Evolutionary conservation across 2,797 vertebrate species (phyloP).

Genomic region (Oreochromis grahami): DNA sequence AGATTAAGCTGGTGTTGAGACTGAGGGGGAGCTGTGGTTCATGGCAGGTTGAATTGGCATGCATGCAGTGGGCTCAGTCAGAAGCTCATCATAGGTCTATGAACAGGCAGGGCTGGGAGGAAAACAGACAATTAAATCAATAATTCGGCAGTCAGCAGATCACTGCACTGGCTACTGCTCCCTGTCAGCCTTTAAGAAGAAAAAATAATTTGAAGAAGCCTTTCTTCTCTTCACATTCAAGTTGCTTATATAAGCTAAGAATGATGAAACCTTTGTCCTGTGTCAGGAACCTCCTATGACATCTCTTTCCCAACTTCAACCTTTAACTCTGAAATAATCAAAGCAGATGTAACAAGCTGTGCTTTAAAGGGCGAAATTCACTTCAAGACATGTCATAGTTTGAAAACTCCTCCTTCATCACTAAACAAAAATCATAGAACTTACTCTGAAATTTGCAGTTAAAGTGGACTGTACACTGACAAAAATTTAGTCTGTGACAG

Average conservation of each 20-base stretch:
- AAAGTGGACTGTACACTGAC: neutral
- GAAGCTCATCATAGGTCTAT: slow-evolving; percentile 33
- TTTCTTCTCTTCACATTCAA: slow-evolving; percentile 7
- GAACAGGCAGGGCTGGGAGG: slow-evolving; percentile 40
- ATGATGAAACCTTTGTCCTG: neutral
- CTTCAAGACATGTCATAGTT: neutral
- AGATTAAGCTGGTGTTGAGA: slow-evolving; percentile 51
- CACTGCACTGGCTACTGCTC: slow-evolving; percentile 11
- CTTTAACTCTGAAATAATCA: neutral
- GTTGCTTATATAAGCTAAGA: slow-evolving; percentile 11
- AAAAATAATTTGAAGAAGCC: neutral
- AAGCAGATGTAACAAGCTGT: neutral
- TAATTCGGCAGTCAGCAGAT: slow-evolving; percentile 65
- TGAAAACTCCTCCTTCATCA: neutral
- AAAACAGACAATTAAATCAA: slow-evolving; percentile 70
- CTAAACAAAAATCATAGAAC: neutral
- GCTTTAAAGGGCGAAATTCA: neutral
- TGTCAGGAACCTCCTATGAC: neutral
- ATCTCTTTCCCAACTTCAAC: neutral
- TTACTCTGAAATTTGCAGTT: neutral
- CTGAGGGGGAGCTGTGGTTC: slow-evolving; percentile 27
- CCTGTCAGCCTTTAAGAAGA: slow-evolving; percentile 1
- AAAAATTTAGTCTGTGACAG: neutral
- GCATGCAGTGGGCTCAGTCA: slow-evolving; percentile 36
- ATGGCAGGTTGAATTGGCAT: slow-evolving; percentile 29